A percentile compares a stretch with the other conserved stretches of the same genome.
Evolutionary conservation across 2,797 vertebrate species (phyloP).

Genomic region (Saguinus oedipus): DNA sequence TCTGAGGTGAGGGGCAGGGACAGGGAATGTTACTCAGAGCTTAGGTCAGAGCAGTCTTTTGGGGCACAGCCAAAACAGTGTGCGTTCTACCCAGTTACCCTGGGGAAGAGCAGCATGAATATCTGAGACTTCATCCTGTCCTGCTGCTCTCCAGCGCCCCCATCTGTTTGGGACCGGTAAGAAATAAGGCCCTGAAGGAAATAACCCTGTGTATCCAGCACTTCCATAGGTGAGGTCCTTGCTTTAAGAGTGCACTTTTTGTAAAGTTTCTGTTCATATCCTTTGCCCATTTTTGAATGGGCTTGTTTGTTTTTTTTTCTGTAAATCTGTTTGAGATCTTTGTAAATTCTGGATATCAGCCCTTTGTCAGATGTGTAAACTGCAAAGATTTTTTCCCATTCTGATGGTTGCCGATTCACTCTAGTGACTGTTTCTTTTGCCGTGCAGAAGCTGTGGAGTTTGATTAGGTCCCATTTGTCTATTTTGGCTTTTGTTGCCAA

Average conservation of each 20-base stretch:
- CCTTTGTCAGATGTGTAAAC: too few species aligned
- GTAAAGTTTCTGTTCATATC: too few species aligned
- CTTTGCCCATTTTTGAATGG: too few species aligned
- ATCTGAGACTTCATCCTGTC: neutral
- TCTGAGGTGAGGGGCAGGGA: neutral
- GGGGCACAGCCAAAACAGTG: neutral
- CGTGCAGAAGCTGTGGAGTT: too few species aligned
- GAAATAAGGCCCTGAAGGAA: neutral
- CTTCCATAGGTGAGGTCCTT: neutral
- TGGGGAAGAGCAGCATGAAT: neutral
- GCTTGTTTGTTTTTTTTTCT: too few species aligned
- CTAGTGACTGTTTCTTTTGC: too few species aligned
- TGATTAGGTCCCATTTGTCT: too few species aligned
- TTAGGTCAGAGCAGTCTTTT: neutral
- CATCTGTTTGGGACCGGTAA: neutral
- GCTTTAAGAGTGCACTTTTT: neutral
- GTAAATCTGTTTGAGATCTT: too few species aligned
- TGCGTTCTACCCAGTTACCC: rapidly evolving
- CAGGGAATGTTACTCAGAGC: neutral
- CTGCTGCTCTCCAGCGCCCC: rapidly evolving
- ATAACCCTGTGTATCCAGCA: neutral
- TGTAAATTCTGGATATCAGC: too few species aligned
- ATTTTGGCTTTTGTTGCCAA: too few species aligned
- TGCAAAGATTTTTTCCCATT: too few species aligned
- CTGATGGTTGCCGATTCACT: too few species aligned